Conservation (phyloP, 2,113 vertebrate genomes). For the Eulemur macaco region DNA sequence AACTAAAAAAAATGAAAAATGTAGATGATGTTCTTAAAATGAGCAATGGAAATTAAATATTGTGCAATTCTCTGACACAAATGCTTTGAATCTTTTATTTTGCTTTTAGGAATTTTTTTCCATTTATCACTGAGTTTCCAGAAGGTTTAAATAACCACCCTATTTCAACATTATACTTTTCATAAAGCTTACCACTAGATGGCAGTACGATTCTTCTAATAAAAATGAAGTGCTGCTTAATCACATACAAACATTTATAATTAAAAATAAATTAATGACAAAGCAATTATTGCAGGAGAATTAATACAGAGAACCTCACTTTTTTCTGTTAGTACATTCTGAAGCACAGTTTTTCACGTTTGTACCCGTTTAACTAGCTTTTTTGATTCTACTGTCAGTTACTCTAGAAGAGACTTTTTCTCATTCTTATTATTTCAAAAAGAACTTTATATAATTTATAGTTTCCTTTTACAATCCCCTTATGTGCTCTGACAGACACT, state of each 20-base stretch:
- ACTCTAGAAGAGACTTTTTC: background rate
- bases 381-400: background rate
- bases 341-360: conserved; percentile 52
- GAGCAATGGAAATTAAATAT: background rate
- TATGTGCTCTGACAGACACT: background rate
- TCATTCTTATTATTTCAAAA: background rate
- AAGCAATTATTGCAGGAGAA: conserved; percentile 63
- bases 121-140: background rate
- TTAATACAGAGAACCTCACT: conserved; percentile 20
- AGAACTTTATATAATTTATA: background rate
- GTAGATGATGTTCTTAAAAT: background rate
- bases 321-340: conserved; percentile 44
- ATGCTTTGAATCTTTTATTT: background rate
- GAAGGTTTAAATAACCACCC: background rate
- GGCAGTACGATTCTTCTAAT: conserved; percentile 62
- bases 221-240: background rate
- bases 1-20: background rate
- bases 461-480: background rate
- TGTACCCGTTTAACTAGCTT: conserved; percentile 65
- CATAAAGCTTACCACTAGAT: conserved; percentile 42
- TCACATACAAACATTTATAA: background rate
- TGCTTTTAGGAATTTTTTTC: background rate
- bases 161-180: background rate
- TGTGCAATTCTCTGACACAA: background rate
- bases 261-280: conserved; percentile 68